Evolutionary conservation across 2,797 vertebrate species (phyloP), one percentile per base, ranked within the genome.

Genomic region (Adrianichthys oophorus): DNA sequence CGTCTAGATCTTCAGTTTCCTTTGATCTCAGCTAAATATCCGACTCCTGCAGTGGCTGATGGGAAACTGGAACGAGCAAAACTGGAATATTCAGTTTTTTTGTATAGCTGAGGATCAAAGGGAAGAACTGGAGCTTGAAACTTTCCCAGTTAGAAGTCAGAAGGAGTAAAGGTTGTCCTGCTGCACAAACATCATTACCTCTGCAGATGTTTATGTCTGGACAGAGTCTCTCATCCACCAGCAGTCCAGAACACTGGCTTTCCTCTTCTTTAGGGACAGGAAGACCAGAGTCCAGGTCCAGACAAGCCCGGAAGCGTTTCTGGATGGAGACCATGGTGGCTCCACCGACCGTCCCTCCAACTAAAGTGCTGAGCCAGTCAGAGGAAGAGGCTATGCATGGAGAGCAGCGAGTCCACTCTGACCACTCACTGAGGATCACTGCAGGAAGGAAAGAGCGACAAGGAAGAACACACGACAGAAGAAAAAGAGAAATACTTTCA

Each of bases 381-480:
- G 79, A 56, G 4, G 80, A 61, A 0, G 51, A 41, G 1, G 89
- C 90, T 7, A 73, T 7, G 59, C 96, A 98, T 16, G 93, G 89
- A 40, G 93, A 92, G 44, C 95, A 98, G 41, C 89, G 82, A 0
- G 93, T 93, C 95, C 96, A 96, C 55, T 90, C 91, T 0, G 95
- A 95, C 96, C 96, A 97, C 70, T 91, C 91, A 1, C 94, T 96
- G 69, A 95, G 85, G 41, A 92, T 87, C 18, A 94, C 92, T 87
- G 56, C 77, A 77, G 12, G 23, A 59, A 0, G n/a, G 7, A 19
- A 15, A 45, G 5, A 0, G 14, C 24, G 16, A 41, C 57, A 4
- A 6, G 16, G 15, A 12, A 17, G 37, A 4, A n/a, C 12, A 4
- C n/a, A 15, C 14, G 21, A 16, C 23, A 47, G 16, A 29, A n/a